Evolutionary conservation across 2,797 vertebrate species (phyloP).

Genomic region (Smutsia temminckii): DNA sequence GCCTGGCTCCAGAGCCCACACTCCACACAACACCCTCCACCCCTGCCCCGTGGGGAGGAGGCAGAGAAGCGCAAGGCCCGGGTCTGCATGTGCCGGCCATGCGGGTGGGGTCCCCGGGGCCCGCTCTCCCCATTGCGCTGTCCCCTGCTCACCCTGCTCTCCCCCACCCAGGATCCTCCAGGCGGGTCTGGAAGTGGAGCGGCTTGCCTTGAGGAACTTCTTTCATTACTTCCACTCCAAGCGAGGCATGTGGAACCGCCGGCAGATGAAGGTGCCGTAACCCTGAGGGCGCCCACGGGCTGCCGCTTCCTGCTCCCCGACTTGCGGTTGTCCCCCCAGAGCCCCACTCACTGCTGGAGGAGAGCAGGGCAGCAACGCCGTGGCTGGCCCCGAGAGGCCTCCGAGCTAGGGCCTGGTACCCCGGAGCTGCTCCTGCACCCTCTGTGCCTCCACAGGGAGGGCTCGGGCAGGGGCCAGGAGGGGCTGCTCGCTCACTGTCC

Average conservation of each 20-base stretch:
- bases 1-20: background rate
- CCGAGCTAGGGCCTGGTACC: background rate
- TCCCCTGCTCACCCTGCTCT: background rate
- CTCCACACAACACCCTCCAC: background rate
- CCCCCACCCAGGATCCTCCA: slow-evolving; percentile 89
- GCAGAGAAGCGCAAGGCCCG: background rate
- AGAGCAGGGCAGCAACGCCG: background rate
- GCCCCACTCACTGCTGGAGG: background rate
- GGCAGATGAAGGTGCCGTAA: slow-evolving; percentile 74
- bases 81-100: background rate
- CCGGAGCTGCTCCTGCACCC: no score
- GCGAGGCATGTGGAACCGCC: slow-evolving; percentile 97
- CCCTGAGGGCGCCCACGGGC: background rate
- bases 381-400: background rate
- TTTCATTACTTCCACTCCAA: slow-evolving; percentile 96
- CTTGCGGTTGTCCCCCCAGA: background rate
- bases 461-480: background rate
- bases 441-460: background rate
- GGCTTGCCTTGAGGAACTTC: slow-evolving; percentile 94
- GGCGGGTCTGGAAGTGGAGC: slow-evolving; percentile 95
- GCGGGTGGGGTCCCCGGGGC: background rate
- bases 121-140: background rate
- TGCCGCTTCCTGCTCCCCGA: background rate
- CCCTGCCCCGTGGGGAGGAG: background rate
- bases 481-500: background rate